These are phyloP conservation scores for Pomatostomus ruficeps DNA, from an alignment of 2,113 vertebrate species.

Conservation along the genomic window DNA sequence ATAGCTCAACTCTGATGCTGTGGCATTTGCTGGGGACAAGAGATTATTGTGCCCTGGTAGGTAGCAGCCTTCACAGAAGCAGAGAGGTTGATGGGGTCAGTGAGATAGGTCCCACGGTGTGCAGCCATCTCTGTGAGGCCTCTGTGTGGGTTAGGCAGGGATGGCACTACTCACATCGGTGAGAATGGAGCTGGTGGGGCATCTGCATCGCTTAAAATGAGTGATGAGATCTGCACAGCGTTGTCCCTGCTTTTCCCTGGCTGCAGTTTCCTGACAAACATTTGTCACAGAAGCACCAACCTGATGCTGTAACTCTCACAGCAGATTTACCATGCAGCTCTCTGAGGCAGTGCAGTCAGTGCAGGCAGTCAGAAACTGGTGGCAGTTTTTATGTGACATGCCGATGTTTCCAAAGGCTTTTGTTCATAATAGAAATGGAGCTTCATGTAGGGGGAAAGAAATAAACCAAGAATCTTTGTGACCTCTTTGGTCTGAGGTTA, in stretches of 20 bases:
- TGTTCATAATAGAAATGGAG: background rate
- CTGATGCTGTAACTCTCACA: background rate
- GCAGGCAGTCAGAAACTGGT: background rate
- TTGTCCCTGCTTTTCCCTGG: background rate
- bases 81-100: background rate
- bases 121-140: rapidly evolving
- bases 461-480: background rate
- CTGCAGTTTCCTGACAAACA: background rate
- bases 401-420: background rate
- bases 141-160: rapidly evolving
- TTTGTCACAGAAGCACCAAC: background rate
- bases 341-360: background rate
- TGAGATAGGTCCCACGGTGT: rapidly evolving
- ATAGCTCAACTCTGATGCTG: background rate
- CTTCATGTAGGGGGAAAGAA: background rate
- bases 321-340: background rate
- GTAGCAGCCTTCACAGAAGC: background rate
- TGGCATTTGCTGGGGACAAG: background rate
- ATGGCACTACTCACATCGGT: rapidly evolving
- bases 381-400: background rate
- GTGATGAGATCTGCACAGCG: rapidly evolving
- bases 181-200: background rate
- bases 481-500: background rate
- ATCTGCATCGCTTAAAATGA: background rate
- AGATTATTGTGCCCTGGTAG: background rate